A percentile compares a stretch with the other conserved stretches of the same genome.
phyloP scores from a whole-genome alignment of 2,888 invertebrate species.

The Lacanobia wlatinum region DNA sequence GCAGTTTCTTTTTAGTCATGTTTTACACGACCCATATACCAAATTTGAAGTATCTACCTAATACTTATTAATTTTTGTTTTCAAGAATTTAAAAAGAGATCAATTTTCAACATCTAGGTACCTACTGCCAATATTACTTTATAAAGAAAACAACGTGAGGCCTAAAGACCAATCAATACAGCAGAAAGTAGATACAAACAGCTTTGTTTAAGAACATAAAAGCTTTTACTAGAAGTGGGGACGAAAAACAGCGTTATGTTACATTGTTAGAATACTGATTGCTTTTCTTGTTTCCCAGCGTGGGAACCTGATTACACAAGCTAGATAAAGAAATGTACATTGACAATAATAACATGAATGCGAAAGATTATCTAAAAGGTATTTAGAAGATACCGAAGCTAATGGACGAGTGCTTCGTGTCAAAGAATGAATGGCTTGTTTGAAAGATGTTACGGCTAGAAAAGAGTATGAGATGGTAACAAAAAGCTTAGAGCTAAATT shows the following conservation, averaged over 20 bases:
- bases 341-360: conserved; percentile 39
- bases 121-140: not conserved
- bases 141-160: not conserved
- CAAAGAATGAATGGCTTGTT: not conserved
- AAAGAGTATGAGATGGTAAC: no score
- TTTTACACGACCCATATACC: not conserved
- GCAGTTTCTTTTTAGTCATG: not conserved
- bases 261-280: conserved; percentile 59
- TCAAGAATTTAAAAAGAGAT: not conserved
- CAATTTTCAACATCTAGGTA: not conserved
- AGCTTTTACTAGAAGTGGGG: conserved; percentile 33
- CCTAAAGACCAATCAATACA: not conserved
- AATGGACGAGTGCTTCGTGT: not conserved
- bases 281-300: conserved; percentile 53
- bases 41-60: not conserved
- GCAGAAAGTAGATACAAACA: conserved; percentile 42
- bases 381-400: conserved; percentile 13
- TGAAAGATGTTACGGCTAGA: conserved; percentile 1
- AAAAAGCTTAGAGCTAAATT: no score
- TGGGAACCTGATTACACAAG: conserved; percentile 59
- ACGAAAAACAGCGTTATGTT: conserved; percentile 50
- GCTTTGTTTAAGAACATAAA: conserved; percentile 3
- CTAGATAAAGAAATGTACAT: conserved; percentile 50
- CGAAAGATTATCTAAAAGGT: conserved; percentile 21
- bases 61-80: not conserved